Evolutionary conservation across 1,140 invertebrate species (phyloP).

Genomic region (Wasmannia auropunctata): DNA sequence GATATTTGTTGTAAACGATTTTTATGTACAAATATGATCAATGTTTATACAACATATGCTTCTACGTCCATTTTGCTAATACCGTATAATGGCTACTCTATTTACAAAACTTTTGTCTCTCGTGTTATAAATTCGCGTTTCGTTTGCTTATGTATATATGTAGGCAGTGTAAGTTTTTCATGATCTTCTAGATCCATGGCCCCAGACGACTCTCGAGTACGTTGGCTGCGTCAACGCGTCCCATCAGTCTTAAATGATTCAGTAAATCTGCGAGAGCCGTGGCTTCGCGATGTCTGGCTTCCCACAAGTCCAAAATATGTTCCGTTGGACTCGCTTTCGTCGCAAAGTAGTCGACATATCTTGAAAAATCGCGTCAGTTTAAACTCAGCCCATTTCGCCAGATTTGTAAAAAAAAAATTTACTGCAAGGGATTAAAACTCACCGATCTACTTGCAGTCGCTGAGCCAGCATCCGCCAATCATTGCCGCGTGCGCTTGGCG

Average conservation of each 20-base stretch:
- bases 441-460: constrained; percentile 95
- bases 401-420: not conserved
- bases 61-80: constrained; percentile 66
- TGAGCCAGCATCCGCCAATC: constrained; percentile 98
- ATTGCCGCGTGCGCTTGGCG: constrained; percentile 95
- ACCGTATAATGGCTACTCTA: constrained; percentile 56
- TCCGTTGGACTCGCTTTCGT: constrained; percentile 98
- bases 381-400: not conserved
- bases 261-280: constrained; percentile 94
- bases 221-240: constrained; percentile 94
- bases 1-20: constrained; percentile 70
- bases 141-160: not conserved
- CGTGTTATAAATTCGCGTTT: constrained; percentile 43
- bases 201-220: constrained; percentile 95
- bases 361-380: constrained; percentile 47
- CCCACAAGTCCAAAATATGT: constrained; percentile 97
- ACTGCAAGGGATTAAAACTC: constrained; percentile 63
- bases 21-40: constrained; percentile 74
- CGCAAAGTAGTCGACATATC: constrained; percentile 98
- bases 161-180: constrained; percentile 35
- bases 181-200: constrained; percentile 87
- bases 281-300: constrained; percentile 94
- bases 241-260: constrained; percentile 96
- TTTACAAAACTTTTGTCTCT: constrained; percentile 65
- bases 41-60: constrained; percentile 65